Conservation (phyloP, 1,140 invertebrate species). For the Dendrolimus kikuchii region DNA sequence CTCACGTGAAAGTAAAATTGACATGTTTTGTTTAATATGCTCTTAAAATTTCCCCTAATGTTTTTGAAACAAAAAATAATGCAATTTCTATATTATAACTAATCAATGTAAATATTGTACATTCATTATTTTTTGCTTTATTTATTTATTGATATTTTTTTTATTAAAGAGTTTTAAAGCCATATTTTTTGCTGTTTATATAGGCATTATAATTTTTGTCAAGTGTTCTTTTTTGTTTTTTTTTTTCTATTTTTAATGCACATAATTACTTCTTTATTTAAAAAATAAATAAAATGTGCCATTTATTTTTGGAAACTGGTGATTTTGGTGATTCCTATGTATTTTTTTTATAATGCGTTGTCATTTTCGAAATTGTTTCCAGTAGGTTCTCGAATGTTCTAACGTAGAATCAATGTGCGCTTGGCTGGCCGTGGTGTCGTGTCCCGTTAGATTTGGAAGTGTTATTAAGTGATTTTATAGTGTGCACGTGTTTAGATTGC, state of each 20-base stretch:
- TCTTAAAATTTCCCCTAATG: conserved; percentile 34
- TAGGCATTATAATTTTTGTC: conserved; percentile 33
- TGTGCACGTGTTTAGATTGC: conserved; percentile 4
- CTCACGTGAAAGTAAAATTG: conserved; percentile 26
- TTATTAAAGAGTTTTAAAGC: conserved; percentile 54
- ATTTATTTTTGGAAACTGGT: conserved; percentile 39
- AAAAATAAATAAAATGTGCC: conserved; percentile 36
- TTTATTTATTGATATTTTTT: conserved; percentile 66
- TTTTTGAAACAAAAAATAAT: conserved; percentile 24
- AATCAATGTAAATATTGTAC: conserved; percentile 70
- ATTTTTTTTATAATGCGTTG: conserved; percentile 15
- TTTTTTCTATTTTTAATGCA: conserved; percentile 26
- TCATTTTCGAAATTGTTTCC: conserved; percentile 45
- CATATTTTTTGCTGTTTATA: conserved; percentile 56
- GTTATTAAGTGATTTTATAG: conserved; percentile 10
- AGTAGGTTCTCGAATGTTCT: conserved; percentile 65
- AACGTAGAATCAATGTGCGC: conserved; percentile 66
- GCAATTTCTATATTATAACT: conserved; percentile 52
- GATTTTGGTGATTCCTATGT: conserved; percentile 44
- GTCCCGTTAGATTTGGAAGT: conserved; percentile 19
- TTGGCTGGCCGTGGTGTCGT: conserved; percentile 32
- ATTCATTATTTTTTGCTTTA: conserved; percentile 55
- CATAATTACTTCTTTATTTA: conserved; percentile 18
- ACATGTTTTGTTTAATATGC: conserved; percentile 10
- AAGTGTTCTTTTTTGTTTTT: conserved; percentile 34